phyloP scores from a whole-genome alignment of 2,888 invertebrate genomes.

The Cylloceria caligata region DNA sequence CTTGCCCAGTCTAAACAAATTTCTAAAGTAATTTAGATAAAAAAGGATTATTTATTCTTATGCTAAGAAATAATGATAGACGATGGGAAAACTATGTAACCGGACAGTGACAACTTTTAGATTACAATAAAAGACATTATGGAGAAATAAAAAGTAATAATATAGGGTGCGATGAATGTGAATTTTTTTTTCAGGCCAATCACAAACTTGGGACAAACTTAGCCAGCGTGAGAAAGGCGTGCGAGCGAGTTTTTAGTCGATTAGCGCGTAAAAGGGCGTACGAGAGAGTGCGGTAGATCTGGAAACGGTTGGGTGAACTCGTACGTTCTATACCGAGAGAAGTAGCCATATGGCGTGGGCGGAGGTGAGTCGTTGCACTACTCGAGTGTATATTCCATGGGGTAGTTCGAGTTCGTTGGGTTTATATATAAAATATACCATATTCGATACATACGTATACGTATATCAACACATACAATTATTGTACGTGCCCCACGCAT shows the following conservation, averaged over 20 bases:
- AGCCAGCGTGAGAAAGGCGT: slow-evolving; percentile 50
- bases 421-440: slow-evolving; percentile 22
- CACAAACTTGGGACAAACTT: slow-evolving; percentile 63
- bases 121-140: not conserved
- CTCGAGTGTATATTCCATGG: slow-evolving; percentile 50
- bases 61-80: not conserved
- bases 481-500: slow-evolving; percentile 44
- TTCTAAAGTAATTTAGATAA: not conserved
- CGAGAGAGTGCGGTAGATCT: slow-evolving; percentile 28
- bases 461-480: slow-evolving; percentile 50
- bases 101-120: slow-evolving; percentile 28
- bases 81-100: not conserved
- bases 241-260: slow-evolving; percentile 31
- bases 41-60: not conserved
- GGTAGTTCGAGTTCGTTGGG: slow-evolving; percentile 54
- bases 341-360: slow-evolving; percentile 74
- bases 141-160: not conserved
- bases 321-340: slow-evolving; percentile 49
- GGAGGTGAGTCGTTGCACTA: slow-evolving; percentile 50
- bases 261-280: slow-evolving; percentile 41
- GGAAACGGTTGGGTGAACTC: slow-evolving; percentile 60
- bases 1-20: not conserved
- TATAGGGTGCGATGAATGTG: not conserved
- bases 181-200: slow-evolving; percentile 36
- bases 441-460: slow-evolving; percentile 19